Base-by-base conservation (phyloP, 1,140 invertebrate species). In the Drosophila kikkawai region DNA sequence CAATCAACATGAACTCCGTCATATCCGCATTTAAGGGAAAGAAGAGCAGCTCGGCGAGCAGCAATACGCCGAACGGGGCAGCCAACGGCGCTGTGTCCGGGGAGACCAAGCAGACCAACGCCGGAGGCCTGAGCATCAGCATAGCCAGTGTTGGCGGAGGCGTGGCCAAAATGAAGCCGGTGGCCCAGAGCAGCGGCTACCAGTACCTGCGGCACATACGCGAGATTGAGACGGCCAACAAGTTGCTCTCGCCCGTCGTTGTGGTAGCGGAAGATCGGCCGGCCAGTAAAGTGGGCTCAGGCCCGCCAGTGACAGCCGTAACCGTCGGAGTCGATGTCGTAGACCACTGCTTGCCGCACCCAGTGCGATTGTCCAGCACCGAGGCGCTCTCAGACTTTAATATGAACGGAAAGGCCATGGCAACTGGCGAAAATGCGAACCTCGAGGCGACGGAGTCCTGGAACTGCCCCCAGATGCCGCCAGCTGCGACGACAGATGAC, bases 1-100 rank as follows among this genome's bases (percentile, higher is more conserved):
- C 34, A 36, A 67, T 69, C 75, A 90, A 78, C 41, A 93, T 93
- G 92, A 93, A 93, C 75, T 93, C 92, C 51, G 92, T 93, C 75
- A 93, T 93, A 59, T 93, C 92, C 48, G 92, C 92, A 80, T 93
- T 93, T 80, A 93, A 93, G 58, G 69, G 84, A 32, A 92, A 91
- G 67, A 93, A 74, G 58, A 80, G 58, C 36, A 82, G 71, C 57
- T 36, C 61, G 17, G 55, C 67, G n/a, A 64, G 22, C 39, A 51
- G 41, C 44, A 48, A 45, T 17, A 61, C 55, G n/a, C 29, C 55
- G 1, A 47, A 42, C n/a, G 55, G 36, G 12, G 2, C 80, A 13
- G 32, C 66, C 19, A 58, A 44, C 17, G 58, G 41, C 6, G 17
- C 29, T 6, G 39, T 36, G 9, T 17, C 63, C 2, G 42, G 45